These are phyloP conservation scores for Meteorus colon DNA, from an alignment of 2,888 invertebrate genomes.

Conservation along the genomic window DNA sequence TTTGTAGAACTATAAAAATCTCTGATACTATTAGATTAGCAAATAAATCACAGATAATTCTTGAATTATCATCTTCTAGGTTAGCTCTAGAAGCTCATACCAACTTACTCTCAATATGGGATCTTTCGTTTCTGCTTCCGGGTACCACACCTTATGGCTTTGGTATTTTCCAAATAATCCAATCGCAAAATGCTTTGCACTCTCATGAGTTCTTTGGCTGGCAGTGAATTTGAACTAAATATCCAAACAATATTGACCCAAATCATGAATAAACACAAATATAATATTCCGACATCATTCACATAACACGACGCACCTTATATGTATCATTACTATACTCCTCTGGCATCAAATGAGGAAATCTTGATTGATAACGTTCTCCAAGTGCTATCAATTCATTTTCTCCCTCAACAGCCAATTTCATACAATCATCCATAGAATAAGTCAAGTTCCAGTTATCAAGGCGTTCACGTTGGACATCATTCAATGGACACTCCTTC, in stretches of 20 bases:
- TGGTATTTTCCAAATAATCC: conserved; percentile 83
- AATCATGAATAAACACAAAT: not conserved
- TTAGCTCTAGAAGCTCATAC: conserved; percentile 16
- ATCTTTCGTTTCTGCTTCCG: conserved; percentile 79
- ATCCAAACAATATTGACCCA: conserved; percentile 17
- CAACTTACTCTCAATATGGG: conserved; percentile 79
- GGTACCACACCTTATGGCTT: conserved; percentile 79
- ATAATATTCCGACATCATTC: not conserved
- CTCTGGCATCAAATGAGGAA: conserved; percentile 79
- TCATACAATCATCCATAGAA: conserved; percentile 76
- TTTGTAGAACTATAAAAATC: conserved; percentile 83
- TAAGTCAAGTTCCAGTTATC: conserved; percentile 78
- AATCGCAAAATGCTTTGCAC: conserved; percentile 83
- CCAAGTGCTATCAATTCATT: conserved; percentile 84
- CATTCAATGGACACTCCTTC: conserved; percentile 73
- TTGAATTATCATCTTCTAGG: not conserved
- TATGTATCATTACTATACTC: conserved; percentile 78
- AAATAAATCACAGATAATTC: not conserved
- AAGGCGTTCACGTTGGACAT: conserved; percentile 74
- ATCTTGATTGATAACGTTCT: conserved; percentile 83
- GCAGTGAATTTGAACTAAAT: conserved; percentile 85
- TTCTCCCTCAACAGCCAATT: conserved; percentile 81
- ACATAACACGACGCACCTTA: conserved; percentile 72
- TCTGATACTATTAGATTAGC: not conserved
- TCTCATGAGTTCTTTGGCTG: conserved; percentile 84